Base-by-base conservation (phyloP, 2,797 vertebrate species). In the Gymnoscopelus microlampas region DNA sequence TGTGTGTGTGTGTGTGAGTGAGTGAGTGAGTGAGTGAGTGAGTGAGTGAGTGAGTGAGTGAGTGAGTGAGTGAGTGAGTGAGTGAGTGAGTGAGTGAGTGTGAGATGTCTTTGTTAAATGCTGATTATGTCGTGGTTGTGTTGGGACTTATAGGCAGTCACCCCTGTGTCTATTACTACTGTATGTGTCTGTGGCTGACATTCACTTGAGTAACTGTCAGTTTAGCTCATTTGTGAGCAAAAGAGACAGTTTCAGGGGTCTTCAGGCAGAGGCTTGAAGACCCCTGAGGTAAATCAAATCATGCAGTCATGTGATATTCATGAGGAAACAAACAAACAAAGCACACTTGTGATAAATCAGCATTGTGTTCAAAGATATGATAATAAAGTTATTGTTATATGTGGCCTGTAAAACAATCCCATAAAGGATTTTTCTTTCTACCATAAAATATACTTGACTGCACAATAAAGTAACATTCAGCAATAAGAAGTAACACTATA, bases 21-120 rank as follows among this genome's bases (percentile, higher is more conserved):
- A n/a, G 57, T 59, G 57, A 44, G 57, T 44, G 29, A n/a, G 57
- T 15, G 54, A 13, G 53, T 24, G 15, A 19, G 53, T 54, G 54
- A 13, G 61, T 58, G 14, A 2, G 26, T 35, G 8, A 15, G 8
- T 53, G 12, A 29, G 26, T 26, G 11, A 54, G 39, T 66, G 35
- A 35, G 39, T 50, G 4, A 60, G 55, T 61, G 23, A 58, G 55
- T 58, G 65, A 58, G 59, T 54, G 47, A 26, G 61, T 58, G 64
- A n/a, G 55, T 39, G 62, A 11, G 15, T 23, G 53, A 24, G 54
- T 24, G 60, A 32, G 29, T n/a, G n/a, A n/a, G 19, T 19, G 19
- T 19, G 19, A 32, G 29, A 32, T 32, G 29, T 3, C 29, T 32
- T 3, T 32, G 29, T 32, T 35, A 35, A 35, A 35, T 5, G 32